Base-by-base conservation (phyloP, 2,888 invertebrate species). In the Brachypalpus laphriformis region DNA sequence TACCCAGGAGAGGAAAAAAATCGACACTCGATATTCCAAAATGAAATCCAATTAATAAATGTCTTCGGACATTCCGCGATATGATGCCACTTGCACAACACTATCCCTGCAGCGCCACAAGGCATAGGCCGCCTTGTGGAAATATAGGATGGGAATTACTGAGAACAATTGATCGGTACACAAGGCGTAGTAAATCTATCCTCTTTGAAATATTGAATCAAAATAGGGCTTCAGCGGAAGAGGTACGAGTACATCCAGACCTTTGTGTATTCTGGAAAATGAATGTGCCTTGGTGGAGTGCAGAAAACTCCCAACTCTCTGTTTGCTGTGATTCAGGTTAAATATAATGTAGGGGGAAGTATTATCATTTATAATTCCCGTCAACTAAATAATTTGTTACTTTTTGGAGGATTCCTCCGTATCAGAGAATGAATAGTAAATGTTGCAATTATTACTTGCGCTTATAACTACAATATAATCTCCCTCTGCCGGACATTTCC, bases 21-120 rank as follows among this genome's bases (percentile, higher is more conserved):
- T 78, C 83, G 72, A 74, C 83, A 83, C 74, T 78, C 72, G 83
- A 83, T 78, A 78, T 63, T 78, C 78, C 47, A 83, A 83, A 83
- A 80, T 83, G 78, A 83, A 83, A 83, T 80, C 78, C 83, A 83
- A 83, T 83, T 80, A 83, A 83, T 83, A 83, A 83, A 83, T 83
- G 83, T 83, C 83, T 83, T 83, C 74, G 83, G 74, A 78, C 78
- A 77, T 61, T 72, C 66, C 56, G 72, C 77, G 66, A 71, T 77
- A 71, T 77, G 82, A 82, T 82, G 77, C 71, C 82, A 77, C 77
- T 77, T 77, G 82, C 34, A 25, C 40, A 66, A 82, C 57, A 61
- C 16, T 65, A 71, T 59, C 71, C 71, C 68, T 83, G 66, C 47
- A 61, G 74, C 49, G 31, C 81, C 40, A 40, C 70, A 70, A 57